Percentiles rank a stretch among this genome's conserved stretches.
Evolutionary conservation across 1,140 invertebrate species (phyloP).

Genomic region (Anagrus nilaparvatae): DNA sequence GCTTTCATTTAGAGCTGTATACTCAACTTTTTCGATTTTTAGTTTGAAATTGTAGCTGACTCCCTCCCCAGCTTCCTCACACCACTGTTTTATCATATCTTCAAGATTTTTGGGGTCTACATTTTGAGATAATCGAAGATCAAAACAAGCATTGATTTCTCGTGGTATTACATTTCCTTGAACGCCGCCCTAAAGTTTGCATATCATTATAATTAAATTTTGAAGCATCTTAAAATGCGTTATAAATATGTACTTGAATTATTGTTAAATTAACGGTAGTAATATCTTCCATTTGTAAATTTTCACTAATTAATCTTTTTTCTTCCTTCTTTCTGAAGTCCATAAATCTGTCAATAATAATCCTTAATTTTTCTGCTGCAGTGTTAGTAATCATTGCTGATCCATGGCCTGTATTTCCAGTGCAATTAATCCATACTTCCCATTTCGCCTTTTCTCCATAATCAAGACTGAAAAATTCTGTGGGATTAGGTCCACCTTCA

Average conservation of each 20-base stretch:
- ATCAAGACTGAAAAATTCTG: conserved; percentile 55
- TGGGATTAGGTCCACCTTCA: conserved; percentile 64
- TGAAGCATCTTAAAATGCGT: neutral
- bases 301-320: conserved; percentile 51
- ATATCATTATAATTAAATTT: neutral
- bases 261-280: conserved; percentile 77
- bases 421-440: conserved; percentile 54
- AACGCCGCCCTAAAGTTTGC: conserved; percentile 68
- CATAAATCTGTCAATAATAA: conserved; percentile 64
- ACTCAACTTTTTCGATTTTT: conserved; percentile 51
- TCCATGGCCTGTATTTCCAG: conserved; percentile 77
- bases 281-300: conserved; percentile 65
- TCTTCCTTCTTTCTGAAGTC: conserved; percentile 56
- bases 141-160: conserved; percentile 64
- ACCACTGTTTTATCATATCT: conserved; percentile 64
- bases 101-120: conserved; percentile 63
- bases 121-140: conserved; percentile 67
- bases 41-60: conserved; percentile 66
- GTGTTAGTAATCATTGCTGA: conserved; percentile 68
- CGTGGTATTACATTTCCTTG: conserved; percentile 87
- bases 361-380: conserved; percentile 69
- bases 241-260: conserved; percentile 59
- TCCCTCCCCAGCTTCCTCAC: conserved; percentile 68
- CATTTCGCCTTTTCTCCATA: conserved; percentile 64
- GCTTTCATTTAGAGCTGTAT: conserved; percentile 55